Conservation (phyloP, 1,140 invertebrate species). For the Kradibia gibbosae region DNA sequence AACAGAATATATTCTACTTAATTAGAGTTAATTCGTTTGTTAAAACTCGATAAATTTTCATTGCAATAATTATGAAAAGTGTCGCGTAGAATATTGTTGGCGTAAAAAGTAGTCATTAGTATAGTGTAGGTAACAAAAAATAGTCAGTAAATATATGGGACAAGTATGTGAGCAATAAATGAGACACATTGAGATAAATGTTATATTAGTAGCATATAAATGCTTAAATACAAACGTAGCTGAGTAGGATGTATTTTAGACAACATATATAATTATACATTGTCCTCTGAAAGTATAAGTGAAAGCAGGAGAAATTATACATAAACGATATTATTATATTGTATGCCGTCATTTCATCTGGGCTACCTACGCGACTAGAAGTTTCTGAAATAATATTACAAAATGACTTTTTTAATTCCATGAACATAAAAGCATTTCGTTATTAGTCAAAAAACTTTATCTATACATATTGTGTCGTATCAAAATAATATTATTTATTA, state of each 20-base stretch:
- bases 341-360: neutral
- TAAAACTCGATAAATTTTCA: slow-evolving; percentile 11
- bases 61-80: slow-evolving; percentile 20
- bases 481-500: no score
- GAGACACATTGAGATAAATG: neutral
- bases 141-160: neutral
- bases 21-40: neutral
- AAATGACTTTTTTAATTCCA: no score
- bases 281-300: no score
- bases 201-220: neutral
- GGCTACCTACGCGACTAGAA: neutral
- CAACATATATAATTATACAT: no score
- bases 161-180: slow-evolving; percentile 11
- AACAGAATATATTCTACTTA: slow-evolving; percentile 2
- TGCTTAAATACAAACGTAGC: no score
- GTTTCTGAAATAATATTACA: neutral
- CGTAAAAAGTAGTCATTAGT: neutral
- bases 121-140: slow-evolving; percentile 6
- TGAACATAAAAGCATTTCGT: neutral
- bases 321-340: neutral
- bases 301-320: no score
- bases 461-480: no score
- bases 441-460: neutral
- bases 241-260: no score
- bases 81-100: neutral